Evolutionary conservation across 2,113 vertebrate genomes (phyloP).

Genomic region (Phaetusa simplex): DNA sequence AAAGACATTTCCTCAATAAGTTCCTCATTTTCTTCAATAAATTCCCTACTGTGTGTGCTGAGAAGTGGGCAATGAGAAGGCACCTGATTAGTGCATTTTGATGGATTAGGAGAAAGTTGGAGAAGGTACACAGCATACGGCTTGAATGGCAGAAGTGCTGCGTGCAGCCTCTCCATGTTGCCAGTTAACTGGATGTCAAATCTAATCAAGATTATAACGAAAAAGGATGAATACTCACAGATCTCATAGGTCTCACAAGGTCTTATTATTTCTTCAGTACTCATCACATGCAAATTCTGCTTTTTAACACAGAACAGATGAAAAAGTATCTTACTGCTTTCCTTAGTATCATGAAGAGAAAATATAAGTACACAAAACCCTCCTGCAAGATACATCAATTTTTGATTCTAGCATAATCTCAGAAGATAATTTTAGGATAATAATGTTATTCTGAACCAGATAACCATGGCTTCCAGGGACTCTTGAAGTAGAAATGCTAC

Average conservation of each 20-base stretch:
- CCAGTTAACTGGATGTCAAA: not conserved
- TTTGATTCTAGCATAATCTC: not conserved
- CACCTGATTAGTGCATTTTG: not conserved
- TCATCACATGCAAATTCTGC: not conserved
- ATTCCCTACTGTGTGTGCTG: not conserved
- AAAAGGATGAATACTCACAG: not conserved
- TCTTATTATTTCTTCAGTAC: not conserved
- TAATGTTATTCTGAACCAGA: not conserved
- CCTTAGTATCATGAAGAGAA: not conserved
- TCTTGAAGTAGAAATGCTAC: not conserved
- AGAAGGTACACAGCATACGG: not conserved
- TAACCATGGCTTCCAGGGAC: not conserved
- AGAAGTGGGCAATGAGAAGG: not conserved
- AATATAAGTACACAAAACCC: not conserved
- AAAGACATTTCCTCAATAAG: not conserved
- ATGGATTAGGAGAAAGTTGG: not conserved
- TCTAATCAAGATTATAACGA: not conserved
- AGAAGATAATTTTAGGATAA: not conserved
- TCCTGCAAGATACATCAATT: not conserved
- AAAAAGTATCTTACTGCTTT: not conserved
- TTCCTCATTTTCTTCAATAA: not conserved
- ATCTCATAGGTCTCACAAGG: not conserved
- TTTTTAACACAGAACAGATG: not conserved
- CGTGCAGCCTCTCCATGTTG: not conserved
- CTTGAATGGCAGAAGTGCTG: not conserved